A percentile compares a stretch with the other conserved stretches of the same genome.
These are phyloP conservation scores for Amphipyra berbera DNA, from an alignment of 2,888 invertebrate genomes.

Conservation along the genomic window DNA sequence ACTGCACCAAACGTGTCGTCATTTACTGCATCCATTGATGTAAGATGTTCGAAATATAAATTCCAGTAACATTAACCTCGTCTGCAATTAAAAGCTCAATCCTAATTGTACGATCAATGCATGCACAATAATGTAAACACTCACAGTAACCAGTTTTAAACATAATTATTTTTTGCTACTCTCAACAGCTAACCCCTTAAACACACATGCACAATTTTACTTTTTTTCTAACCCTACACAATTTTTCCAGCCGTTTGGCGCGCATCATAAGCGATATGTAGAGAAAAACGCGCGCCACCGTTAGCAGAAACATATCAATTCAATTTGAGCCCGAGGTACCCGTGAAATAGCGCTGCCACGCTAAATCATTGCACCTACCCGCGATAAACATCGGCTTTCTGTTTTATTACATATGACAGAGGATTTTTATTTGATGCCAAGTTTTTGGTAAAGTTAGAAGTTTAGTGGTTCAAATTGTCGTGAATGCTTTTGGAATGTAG, in stretches of 20 bases:
- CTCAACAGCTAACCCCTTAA: neutral
- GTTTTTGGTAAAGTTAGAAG: conserved; percentile 14
- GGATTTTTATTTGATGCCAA: conserved; percentile 62
- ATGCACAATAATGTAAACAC: no score
- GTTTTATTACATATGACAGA: conserved; percentile 84
- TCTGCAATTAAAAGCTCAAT: no score
- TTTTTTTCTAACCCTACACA: conserved; percentile 69
- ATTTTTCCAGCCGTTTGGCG: conserved; percentile 82
- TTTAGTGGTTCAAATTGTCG: conserved; percentile 15
- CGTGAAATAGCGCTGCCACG: conserved; percentile 83
- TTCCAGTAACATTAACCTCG: no score
- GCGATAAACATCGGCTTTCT: conserved; percentile 86
- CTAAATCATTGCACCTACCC: conserved; percentile 80
- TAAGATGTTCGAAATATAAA: no score
- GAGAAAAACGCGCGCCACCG: conserved; percentile 84
- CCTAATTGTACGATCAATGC: no score
- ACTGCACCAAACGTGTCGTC: no score
- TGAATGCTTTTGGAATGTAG: conserved; percentile 19
- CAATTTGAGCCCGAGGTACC: conserved; percentile 81
- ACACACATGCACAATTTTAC: neutral
- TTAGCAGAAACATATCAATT: conserved; percentile 89
- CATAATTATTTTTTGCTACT: neutral
- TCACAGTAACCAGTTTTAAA: neutral
- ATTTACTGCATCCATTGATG: no score
- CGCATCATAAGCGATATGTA: conserved; percentile 85